Evolutionary conservation across 2,888 invertebrate species (phyloP).

Genomic region (Rotaria socialis): DNA sequence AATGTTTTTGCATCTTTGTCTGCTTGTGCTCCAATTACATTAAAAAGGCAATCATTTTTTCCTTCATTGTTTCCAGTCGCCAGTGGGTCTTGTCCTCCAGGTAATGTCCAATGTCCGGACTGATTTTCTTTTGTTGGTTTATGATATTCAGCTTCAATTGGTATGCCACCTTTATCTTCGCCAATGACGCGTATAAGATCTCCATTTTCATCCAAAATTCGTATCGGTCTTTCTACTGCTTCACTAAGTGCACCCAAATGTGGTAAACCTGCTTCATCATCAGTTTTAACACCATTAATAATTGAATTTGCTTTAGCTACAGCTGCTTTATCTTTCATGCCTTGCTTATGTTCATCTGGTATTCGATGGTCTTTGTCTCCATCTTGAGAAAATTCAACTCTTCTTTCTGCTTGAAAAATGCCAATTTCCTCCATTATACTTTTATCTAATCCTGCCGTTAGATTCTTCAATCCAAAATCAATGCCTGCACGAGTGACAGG

Average conservation of each 20-base stretch:
- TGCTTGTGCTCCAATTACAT: background rate
- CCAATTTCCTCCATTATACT: background rate
- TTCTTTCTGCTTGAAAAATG: slow-evolving; percentile 19
- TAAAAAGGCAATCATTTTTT: background rate
- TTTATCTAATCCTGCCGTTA: background rate
- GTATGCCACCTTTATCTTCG: background rate
- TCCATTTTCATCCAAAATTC: background rate
- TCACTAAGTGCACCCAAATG: background rate
- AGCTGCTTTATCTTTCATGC: background rate
- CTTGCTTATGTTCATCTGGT: slow-evolving; percentile 2
- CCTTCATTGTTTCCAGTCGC: background rate
- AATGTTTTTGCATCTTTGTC: background rate
- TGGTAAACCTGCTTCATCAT: background rate
- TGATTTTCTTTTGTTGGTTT: background rate
- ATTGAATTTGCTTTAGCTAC: background rate
- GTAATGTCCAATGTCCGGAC: background rate
- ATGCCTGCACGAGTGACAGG: background rate
- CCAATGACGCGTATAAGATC: background rate
- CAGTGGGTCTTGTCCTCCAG: background rate
- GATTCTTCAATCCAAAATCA: background rate
- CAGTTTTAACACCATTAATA: background rate
- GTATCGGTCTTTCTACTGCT: background rate
- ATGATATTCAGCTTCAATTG: background rate
- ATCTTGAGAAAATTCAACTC: slow-evolving; percentile 10
- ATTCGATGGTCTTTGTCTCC: background rate